phyloP scores from a whole-genome alignment of 2,888 invertebrate genomes.

The Andrena hattorfiana region DNA sequence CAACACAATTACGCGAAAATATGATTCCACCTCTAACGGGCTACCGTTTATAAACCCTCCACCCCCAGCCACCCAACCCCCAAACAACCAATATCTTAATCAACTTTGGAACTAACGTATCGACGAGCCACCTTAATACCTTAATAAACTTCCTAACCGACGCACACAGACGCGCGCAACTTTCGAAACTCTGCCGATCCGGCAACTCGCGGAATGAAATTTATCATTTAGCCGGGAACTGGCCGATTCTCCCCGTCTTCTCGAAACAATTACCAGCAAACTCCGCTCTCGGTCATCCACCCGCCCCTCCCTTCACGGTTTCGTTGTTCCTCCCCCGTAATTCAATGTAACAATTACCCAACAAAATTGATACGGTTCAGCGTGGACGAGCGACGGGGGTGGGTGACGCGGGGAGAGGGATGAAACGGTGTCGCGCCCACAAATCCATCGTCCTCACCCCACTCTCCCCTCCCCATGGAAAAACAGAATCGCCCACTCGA shows the following conservation, averaged over 20 bases:
- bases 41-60: too few species aligned
- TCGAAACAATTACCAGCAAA: conserved; percentile 26
- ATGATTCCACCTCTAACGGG: too few species aligned
- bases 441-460: neutral
- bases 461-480: neutral
- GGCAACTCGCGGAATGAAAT: conserved; percentile 7
- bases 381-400: neutral
- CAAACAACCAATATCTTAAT: neutral
- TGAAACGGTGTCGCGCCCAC: neutral
- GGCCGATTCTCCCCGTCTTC: conserved; percentile 28
- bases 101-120: neutral
- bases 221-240: conserved; percentile 24
- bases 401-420: neutral
- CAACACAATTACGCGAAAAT: too few species aligned
- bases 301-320: neutral
- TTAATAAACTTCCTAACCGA: conserved; percentile 6
- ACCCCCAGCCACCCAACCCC: neutral
- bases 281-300: neutral
- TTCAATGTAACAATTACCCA: conserved; percentile 38
- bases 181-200: conserved; percentile 9
- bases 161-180: neutral
- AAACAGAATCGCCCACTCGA: conserved; percentile 22
- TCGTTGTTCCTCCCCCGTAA: conserved; percentile 22
- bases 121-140: neutral
- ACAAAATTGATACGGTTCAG: conserved; percentile 31